Base-by-base conservation (phyloP, 2,888 invertebrate species). In the Neoaliturus tenellus region DNA sequence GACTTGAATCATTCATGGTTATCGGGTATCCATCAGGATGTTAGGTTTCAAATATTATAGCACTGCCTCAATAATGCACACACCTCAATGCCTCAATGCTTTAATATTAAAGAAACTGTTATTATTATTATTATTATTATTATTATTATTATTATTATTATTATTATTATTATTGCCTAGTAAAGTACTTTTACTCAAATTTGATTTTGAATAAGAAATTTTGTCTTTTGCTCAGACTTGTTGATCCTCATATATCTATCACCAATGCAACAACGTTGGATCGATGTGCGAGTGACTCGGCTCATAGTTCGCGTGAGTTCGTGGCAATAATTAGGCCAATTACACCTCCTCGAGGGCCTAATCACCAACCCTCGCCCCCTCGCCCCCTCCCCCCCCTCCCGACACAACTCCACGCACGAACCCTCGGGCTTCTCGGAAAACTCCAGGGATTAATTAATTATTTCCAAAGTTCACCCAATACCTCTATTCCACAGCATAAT, bases 331-430 rank as follows among this genome's bases (percentile, higher is more conserved):
- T 78, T 78, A 78, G 48, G 28, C 44, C 75, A 75, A 75, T 75
- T 75, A 75, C 75, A 75, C 48, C 75, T 78, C 55, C 78, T 78
- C 78, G 78, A 78, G 78, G 78, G 78, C 55, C 55, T 55, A 78
- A 55, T 78, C 28, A 51, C 75, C 51, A 14, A 41, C 44, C 28
- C 28, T n/a, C 20, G 33, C 35, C n/a, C n/a, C 69, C 69, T 14
- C 31, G 33, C 33, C 17, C 35, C 69, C 31, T 35, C 35, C n/a
- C 41, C 20, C 78, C 31, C 20, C 28, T 28, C 3, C 1, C 12
- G 51, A 31, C 33, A 35, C 35, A 51, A 33, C 3, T 51, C 33
- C 25, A 33, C 48, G 55, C 78, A 78, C 78, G 78, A 31, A 51
- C 78, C 78, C 55, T 2, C 78, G 20, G 75, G 55, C 48, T 78